A percentile compares a stretch with the other conserved stretches of the same genome.
phyloP scores from a whole-genome alignment of 2,888 invertebrate genomes.

The Cyclophora punctaria region DNA sequence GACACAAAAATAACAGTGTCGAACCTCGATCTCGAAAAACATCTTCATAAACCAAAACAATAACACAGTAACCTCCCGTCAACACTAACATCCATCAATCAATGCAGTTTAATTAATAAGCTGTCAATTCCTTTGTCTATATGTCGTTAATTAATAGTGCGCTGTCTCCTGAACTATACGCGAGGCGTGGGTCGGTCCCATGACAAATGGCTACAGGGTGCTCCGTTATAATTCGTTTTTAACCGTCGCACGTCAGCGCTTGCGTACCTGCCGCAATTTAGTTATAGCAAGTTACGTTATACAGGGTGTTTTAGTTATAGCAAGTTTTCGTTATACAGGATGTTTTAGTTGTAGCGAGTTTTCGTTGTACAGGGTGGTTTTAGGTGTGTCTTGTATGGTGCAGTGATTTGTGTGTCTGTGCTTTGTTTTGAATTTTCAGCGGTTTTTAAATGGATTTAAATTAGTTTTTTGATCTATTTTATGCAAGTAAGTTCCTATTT shows the following conservation, averaged over 20 bases:
- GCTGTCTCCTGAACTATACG: constrained; percentile 35
- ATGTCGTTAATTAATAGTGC: constrained; percentile 29
- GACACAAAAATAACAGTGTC: too few relatives aligned
- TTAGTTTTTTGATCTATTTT: too few relatives aligned
- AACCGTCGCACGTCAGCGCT: constrained; percentile 64
- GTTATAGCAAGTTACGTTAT: constrained; percentile 20
- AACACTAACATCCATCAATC: constrained; percentile 29
- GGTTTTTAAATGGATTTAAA: too few relatives aligned
- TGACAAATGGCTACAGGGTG: constrained; percentile 66
- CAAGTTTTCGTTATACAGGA: too few relatives aligned
- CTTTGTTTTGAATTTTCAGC: too few relatives aligned
- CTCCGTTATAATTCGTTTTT: constrained; percentile 67
- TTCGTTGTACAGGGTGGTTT: too few relatives aligned
- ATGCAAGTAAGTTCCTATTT: too few relatives aligned
- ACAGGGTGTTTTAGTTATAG: constrained; percentile 22
- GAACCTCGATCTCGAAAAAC: too few relatives aligned
- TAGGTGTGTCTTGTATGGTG: too few relatives aligned
- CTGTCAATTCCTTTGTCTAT: constrained; percentile 25
- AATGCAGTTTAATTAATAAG: constrained; percentile 25
- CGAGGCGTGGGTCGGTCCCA: constrained; percentile 34
- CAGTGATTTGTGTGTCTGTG: too few relatives aligned
- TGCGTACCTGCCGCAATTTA: constrained; percentile 36
- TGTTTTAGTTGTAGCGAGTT: too few relatives aligned
- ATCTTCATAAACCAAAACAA: constrained; percentile 15
- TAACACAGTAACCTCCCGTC: constrained; percentile 21